These are phyloP conservation scores for Hypercompe scribonia DNA, from an alignment of 2,888 invertebrate genomes.

Conservation along the genomic window DNA sequence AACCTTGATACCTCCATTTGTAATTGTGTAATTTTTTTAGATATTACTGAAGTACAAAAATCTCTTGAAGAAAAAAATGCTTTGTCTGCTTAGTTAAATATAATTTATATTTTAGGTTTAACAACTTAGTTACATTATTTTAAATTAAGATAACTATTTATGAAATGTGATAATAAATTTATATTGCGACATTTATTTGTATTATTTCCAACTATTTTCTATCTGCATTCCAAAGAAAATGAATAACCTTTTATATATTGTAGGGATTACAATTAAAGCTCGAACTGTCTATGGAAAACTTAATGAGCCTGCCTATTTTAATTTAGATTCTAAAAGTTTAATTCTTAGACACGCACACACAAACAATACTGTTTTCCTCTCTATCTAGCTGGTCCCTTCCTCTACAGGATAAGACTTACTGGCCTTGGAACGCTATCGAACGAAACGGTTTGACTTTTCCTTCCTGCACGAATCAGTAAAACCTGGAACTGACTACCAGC, in stretches of 20 bases:
- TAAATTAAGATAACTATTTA: slow-evolving; percentile 80
- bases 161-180: slow-evolving; percentile 86
- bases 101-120: slow-evolving; percentile 81
- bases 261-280: neutral
- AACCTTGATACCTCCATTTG: slow-evolving; percentile 49
- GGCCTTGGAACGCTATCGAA: too few species aligned
- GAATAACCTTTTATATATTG: neutral
- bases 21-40: slow-evolving; percentile 48
- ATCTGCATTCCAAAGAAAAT: neutral
- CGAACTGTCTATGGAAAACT: neutral
- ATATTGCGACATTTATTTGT: slow-evolving; percentile 56
- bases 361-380: neutral
- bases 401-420: too few species aligned
- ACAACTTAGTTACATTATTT: slow-evolving; percentile 67
- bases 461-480: too few species aligned
- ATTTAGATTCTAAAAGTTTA: neutral
- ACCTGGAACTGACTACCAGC: too few species aligned
- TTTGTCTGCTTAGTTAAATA: slow-evolving; percentile 70
- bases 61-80: slow-evolving; percentile 56
- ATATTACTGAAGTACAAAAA: slow-evolving; percentile 64
- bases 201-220: neutral
- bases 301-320: neutral
- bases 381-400: too few species aligned
- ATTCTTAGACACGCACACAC: neutral
- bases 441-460: too few species aligned